Conservation (phyloP, 2,113 vertebrate species). For the Trogon surrucura region DNA sequence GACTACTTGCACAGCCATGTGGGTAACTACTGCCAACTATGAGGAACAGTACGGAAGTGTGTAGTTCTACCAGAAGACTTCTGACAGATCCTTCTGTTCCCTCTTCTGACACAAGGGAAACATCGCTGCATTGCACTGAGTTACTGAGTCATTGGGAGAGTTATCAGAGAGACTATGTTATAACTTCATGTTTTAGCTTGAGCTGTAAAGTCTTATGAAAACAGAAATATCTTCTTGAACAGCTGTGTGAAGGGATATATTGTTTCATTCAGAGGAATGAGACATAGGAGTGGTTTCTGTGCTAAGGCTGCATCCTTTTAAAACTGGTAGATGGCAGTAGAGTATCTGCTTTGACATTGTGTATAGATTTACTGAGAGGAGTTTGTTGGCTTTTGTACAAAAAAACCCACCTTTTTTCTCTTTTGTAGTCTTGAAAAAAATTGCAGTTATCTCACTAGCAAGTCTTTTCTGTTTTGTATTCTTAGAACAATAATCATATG, state of each 20-base stretch:
- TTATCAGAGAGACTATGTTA: background rate
- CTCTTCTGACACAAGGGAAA: background rate
- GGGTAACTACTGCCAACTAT: background rate
- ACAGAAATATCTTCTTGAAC: background rate
- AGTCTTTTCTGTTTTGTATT: background rate
- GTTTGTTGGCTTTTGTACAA: background rate
- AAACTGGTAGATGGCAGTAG: conserved; percentile 67
- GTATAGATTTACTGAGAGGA: background rate
- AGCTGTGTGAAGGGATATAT: background rate
- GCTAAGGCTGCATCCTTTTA: background rate
- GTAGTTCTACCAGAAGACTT: background rate
- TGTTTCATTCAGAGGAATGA: background rate
- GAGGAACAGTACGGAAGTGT: background rate
- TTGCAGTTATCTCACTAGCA: background rate
- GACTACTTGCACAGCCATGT: background rate
- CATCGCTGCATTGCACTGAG: background rate
- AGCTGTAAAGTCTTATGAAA: background rate
- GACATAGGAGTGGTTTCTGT: background rate
- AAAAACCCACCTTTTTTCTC: background rate
- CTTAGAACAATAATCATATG: background rate
- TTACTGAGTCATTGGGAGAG: background rate
- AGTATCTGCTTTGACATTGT: conserved; percentile 14
- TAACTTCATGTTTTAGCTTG: background rate
- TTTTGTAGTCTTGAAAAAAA: background rate
- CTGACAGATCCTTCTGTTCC: background rate